Base-by-base conservation (phyloP, 2,888 invertebrate genomes). In the Athalia rosae region DNA sequence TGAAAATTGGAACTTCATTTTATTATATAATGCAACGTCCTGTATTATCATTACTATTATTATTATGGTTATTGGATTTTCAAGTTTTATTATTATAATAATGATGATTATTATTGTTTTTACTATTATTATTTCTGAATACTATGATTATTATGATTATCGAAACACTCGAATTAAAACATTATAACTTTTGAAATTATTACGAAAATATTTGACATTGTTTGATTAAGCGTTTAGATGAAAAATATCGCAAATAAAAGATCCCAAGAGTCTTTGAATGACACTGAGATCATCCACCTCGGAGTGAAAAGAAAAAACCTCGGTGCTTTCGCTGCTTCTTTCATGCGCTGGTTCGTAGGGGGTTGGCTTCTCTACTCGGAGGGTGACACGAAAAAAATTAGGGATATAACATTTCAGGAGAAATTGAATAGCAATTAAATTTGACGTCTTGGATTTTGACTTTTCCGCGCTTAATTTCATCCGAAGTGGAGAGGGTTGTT, bases 391-490 rank as follows among this genome's bases (percentile, higher is more conserved):
- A n/a, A 59, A 59, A 59, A 59, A 59, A 59, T 59, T n/a, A 5
- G 59, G 59, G n/a, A 59, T 59, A 59, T 7, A 59, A 59, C n/a
- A 59, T 59, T 59, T 59, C n/a, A 5, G n/a, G 59, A 59, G 59
- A 7, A 59, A 59, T 59, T 59, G 11, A n/a, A 59, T 59, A n/a
- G n/a, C n/a, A n/a, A n/a, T n/a, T n/a, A n/a, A n/a, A n/a, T n/a
- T n/a, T n/a, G n/a, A n/a, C n/a, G n/a, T n/a, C n/a, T n/a, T n/a
- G n/a, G n/a, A n/a, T n/a, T n/a, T n/a, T n/a, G n/a, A n/a, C n/a
- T n/a, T n/a, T n/a, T n/a, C n/a, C n/a, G n/a, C n/a, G n/a, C n/a
- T n/a, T n/a, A n/a, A n/a, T n/a, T n/a, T n/a, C n/a, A n/a, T n/a
- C n/a, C n/a, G n/a, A n/a, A n/a, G n/a, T n/a, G n/a, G n/a, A n/a